Evolutionary conservation across 1,140 invertebrate species (phyloP), one percentile per base, ranked within the genome.

Genomic region (Brachionus calyciflorus): DNA sequence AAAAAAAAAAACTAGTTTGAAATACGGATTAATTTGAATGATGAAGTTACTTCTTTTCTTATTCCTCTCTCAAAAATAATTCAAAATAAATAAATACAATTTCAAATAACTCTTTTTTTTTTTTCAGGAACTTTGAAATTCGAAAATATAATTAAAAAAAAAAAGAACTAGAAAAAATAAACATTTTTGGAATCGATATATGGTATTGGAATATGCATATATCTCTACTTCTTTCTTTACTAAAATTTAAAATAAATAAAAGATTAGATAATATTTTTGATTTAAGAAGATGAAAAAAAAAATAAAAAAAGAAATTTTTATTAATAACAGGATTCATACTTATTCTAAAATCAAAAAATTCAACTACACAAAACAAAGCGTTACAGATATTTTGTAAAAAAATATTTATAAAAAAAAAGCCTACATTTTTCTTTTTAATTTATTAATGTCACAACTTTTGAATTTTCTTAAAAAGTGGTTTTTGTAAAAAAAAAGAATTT

Each of bases 131-230:
- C 55, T 60, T 60, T 60, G 55, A 60, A 55, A 37, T 60, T 60
- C 55, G 55, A 60, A 60, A 60, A 60, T 60, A 60, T 60, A 60
- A 60, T 60, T 60, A 60, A 60, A 60, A n/a, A n/a, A n/a, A n/a
- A n/a, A n/a, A n/a, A n/a, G n/a, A n/a, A 60, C 55, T 28, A 60
- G 55, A 60, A 33, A 60, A n/a, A 60, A 33, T 37, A 60, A 60
- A 60, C 55, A 60, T 37, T 60, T 60, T 33, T 19, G 55, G 37
- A 60, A 33, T 28, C 24, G 33, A 55, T 55, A 24, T 28, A 55
- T 28, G 28, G 33, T 55, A 55, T 55, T 28, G 53, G 33, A 37
- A 37, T 60, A 24, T 24, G 7, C 12, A 33, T 19, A 60, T 37
- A 37, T 60, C 37, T 28, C 55, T 60, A 33, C 30, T 60, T 60